Base-by-base conservation (phyloP, 2,797 vertebrate genomes). In the Peromyscus aztecus region DNA sequence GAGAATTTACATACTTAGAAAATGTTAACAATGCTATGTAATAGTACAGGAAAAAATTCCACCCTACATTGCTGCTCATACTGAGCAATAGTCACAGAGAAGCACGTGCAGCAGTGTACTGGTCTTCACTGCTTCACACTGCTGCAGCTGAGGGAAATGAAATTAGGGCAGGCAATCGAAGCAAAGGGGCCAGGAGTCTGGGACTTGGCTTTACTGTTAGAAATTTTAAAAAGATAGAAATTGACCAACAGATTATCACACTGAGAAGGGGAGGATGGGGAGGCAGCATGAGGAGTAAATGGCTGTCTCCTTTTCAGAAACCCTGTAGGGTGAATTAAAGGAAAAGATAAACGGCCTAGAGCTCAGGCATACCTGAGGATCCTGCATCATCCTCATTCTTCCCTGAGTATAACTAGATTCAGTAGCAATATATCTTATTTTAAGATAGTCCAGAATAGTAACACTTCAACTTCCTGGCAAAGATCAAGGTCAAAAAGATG, bases 161-260 rank as follows among this genome's bases (percentile, higher is more conserved):
- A 94, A 96, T 93, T 80, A 96, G 82, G 90, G 75, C 59, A 94
- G 85, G 90, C 77, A 96, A 97, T 95, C 4, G 0, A 97, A 97
- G 90, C 63, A 90, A 92, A 92, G 63, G 92, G 95, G 92, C 94
- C 96, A 98, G 86, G 92, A 94, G 97, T 95, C 87, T 96, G 78
- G 92, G 90, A 90, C 85, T 94, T 90, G 67, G 63, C 87, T 94
- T 94, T 89, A 96, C 90, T 90, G 88, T 97, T 81, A 95, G 91
- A 95, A 97, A 55, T 93, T 65, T 92, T 96, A 91, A 96, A 84
- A 96, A 97, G 91, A 95, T 59, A 96, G 92, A 97, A 97, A 97
- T 63, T 97, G 97, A 96, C 89, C 94, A 95, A 80, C 65, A 91
- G 94, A 96, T 97, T 91, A 95, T 92, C 90, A 89, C 89, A 90